These are phyloP conservation scores for Bursaphelenchus okinawaensis DNA, from an alignment of 2,888 invertebrate genomes.

Conservation along the genomic window DNA sequence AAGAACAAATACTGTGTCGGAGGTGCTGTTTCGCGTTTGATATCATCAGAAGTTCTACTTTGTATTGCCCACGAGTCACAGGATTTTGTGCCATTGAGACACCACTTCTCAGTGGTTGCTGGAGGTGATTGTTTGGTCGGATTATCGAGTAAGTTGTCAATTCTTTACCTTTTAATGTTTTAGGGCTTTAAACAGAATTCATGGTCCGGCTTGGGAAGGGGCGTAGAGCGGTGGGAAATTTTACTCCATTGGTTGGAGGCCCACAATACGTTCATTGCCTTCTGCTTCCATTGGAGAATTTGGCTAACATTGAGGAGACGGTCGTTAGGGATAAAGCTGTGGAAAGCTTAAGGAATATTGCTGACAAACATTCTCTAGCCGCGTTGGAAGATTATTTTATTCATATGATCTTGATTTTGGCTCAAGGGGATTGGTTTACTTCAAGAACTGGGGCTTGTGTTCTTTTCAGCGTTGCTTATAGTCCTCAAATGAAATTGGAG, in stretches of 20 bases:
- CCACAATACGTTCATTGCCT: constrained; percentile 86
- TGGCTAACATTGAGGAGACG: constrained; percentile 68
- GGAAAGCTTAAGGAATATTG: constrained; percentile 78
- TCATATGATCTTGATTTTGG: constrained; percentile 78
- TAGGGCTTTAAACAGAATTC: too few species aligned
- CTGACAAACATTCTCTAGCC: constrained; percentile 82
- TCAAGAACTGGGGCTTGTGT: constrained; percentile 88
- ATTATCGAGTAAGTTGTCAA: too few species aligned
- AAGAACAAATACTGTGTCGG: too few species aligned
- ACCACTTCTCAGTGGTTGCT: too few species aligned
- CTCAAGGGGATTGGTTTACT: constrained; percentile 82
- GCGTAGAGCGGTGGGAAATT: too few species aligned
- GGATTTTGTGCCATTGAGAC: too few species aligned
- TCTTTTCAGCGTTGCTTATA: constrained; percentile 77
- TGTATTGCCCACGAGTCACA: too few species aligned
- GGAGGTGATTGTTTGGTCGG: too few species aligned
- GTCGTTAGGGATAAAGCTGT: constrained; percentile 99
- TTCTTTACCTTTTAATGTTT: too few species aligned
- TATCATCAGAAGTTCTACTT: too few species aligned
- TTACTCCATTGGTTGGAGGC: constrained; percentile 90
- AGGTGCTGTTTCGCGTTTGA: too few species aligned
- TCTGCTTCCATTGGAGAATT: constrained; percentile 85
- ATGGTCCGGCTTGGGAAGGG: too few species aligned
- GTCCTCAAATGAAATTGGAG: constrained; percentile 65
- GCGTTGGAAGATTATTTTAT: constrained; percentile 93